Percentiles rank a stretch among this genome's conserved stretches.
These are phyloP conservation scores for Himalopsyche phryganea DNA, from an alignment of 1,140 invertebrate genomes.

Conservation along the genomic window DNA sequence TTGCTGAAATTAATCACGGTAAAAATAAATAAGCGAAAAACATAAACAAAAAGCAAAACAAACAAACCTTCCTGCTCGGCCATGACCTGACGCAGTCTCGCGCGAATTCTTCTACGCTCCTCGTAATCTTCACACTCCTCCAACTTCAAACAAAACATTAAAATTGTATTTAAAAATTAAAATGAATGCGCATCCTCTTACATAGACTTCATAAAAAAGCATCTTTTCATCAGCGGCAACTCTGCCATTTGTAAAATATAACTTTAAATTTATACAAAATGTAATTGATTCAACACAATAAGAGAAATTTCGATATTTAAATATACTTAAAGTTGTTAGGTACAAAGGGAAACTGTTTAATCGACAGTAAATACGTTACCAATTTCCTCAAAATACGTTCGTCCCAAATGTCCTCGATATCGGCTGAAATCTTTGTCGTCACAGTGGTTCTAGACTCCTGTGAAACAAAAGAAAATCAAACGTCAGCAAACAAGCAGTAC, in stretches of 20 bases:
- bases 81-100: conserved; percentile 71
- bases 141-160: conserved; percentile 58
- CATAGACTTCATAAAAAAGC: background rate
- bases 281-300: no score
- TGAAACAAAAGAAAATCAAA: conserved; percentile 31
- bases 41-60: background rate
- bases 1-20: no score
- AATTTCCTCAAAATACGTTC: conserved; percentile 65
- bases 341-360: no score
- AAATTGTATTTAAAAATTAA: conserved; percentile 17
- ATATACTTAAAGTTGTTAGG: no score
- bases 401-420: conserved; percentile 70
- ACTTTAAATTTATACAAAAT: no score
- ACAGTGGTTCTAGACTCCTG: conserved; percentile 52
- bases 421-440: conserved; percentile 47
- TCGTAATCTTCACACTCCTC: conserved; percentile 83
- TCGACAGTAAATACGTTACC: conserved; percentile 52
- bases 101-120: conserved; percentile 74
- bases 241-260: no score
- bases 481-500: background rate
- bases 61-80: conserved; percentile 70
- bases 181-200: background rate
- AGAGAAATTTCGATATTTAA: no score
- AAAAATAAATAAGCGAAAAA: no score
- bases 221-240: background rate